Base-by-base conservation (phyloP, 2,888 invertebrate species). In the Netelia fuscicornis region DNA sequence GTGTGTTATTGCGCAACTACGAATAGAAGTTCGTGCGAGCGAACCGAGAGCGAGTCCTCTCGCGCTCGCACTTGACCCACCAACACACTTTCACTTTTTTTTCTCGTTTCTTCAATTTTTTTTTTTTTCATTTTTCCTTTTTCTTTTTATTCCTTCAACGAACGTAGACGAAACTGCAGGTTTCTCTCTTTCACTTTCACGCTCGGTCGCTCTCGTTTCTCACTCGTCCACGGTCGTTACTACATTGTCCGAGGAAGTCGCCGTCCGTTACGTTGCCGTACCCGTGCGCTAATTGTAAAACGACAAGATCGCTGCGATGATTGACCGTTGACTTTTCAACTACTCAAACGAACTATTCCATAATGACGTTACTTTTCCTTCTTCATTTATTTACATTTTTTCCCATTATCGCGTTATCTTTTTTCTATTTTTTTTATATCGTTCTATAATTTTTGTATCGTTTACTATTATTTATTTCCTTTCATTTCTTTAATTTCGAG, bases 21-120 rank as follows among this genome's bases (percentile, higher is more conserved):
- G 17, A 17, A 17, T 17, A 17, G 23, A 42, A 23, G 56, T 52
- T 42, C 42, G 62, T 77, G 72, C 56, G 76, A 72, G 64, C 52
- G 64, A 83, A 80, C 75, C 58, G 20, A 42, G 62, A 60, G 72
- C 72, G 48, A 81, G 70, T 81, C 77, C 71, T 76, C 80, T 77
- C 76, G 77, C 65, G 70, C 68, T 81, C 84, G 84, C 91, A 91
- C 91, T 91, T 92, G 92, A 92, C 92, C 92, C 87, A 92, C 88
- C 92, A 85, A 90, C 91, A 90, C 86, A 92, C 92, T 92, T 92
- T 92, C 92, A 90, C 92, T 92, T 92, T 90, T 89, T 87, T 87
- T 30, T 30, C 30, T 30, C 30, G 30, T 5, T 30, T 30, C 2
- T 3, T 30, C 30, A 5, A 0, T 5, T 30, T 30, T 30, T 30